phyloP scores from a whole-genome alignment of 1,140 invertebrate genomes.

The Apocrypta bakeri region DNA sequence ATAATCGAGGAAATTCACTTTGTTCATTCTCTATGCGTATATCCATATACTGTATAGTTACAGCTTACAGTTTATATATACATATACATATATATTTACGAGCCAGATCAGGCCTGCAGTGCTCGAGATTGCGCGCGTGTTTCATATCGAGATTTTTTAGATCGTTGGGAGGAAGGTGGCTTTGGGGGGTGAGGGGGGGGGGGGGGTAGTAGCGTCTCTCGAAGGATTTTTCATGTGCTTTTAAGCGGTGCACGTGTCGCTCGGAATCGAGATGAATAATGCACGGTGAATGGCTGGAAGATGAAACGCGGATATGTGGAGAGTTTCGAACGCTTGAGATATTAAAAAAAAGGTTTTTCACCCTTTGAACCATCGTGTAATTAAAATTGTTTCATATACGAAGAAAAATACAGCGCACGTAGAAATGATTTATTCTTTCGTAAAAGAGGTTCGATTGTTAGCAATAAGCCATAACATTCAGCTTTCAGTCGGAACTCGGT shows the following conservation, averaged over 20 bases:
- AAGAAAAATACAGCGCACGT: no score
- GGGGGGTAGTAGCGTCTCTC: no score
- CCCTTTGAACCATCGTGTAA: no score
- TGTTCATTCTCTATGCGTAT: neutral
- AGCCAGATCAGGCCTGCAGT: neutral
- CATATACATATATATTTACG: no score
- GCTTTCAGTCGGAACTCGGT: neutral
- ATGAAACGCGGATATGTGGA: neutral
- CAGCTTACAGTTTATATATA: neutral
- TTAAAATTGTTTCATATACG: no score
- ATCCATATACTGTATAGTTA: no score
- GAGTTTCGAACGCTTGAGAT: neutral
- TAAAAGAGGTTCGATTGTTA: no score
- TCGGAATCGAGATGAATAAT: neutral
- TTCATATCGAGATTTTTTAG: neutral
- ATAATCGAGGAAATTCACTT: neutral
- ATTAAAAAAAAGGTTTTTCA: neutral
- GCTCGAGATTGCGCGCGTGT: neutral
- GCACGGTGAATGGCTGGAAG: neutral
- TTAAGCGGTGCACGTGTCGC: neutral
- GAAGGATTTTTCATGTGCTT: neutral
- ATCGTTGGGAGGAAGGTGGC: neutral
- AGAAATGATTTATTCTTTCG: no score
- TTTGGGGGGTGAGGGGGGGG: no score
- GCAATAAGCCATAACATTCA: no score